These are phyloP conservation scores for Campopleginae sp. DNA, from an alignment of 2,888 invertebrate species.

Conservation along the genomic window DNA sequence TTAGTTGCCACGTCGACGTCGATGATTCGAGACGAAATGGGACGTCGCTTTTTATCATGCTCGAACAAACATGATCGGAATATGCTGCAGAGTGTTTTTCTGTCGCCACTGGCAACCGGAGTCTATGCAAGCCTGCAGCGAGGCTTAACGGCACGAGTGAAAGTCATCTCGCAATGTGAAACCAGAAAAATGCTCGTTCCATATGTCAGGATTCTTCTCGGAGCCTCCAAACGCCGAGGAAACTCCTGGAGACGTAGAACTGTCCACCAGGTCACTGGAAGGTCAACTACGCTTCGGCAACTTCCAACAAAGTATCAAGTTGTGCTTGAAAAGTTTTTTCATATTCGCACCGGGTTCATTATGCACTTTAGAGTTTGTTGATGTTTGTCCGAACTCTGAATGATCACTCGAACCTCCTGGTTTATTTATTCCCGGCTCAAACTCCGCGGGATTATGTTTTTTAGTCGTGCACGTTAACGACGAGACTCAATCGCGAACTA, in stretches of 20 bases:
- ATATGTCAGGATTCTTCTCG: constrained; percentile 8
- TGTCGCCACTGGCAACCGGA: not conserved
- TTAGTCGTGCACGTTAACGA: not conserved
- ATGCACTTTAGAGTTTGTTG: not conserved
- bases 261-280: not conserved
- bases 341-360: not conserved
- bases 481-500: constrained; percentile 31
- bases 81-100: not conserved
- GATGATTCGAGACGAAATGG: not conserved
- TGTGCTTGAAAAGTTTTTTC: not conserved
- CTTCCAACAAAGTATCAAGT: not conserved
- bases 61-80: constrained; percentile 4
- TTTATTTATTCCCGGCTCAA: not conserved
- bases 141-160: constrained; percentile 29
- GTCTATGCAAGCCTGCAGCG: not conserved
- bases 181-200: constrained; percentile 14
- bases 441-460: not conserved
- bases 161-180: constrained; percentile 28
- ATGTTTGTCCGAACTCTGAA: not conserved
- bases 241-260: not conserved
- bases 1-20: not conserved
- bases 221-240: not conserved
- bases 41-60: too few species aligned
- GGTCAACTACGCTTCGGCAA: not conserved
- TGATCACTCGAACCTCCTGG: not conserved